Conservation (phyloP, 2,888 invertebrate species). For the Tipula lateralis region DNA sequence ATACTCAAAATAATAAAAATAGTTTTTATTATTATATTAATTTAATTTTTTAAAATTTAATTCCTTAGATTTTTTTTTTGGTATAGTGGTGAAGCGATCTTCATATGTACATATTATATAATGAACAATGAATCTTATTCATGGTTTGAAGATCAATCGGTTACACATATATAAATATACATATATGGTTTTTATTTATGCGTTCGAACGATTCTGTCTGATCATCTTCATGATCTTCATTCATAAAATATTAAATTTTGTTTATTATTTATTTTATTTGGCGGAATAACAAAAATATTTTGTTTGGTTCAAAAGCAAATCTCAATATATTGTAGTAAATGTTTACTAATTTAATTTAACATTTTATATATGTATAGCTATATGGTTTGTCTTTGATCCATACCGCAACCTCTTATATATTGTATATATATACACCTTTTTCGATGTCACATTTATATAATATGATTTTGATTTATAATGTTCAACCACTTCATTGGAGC, state of each 20-base stretch:
- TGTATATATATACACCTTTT: background rate
- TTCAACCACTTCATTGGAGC: background rate
- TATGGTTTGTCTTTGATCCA: background rate
- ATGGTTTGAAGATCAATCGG: slow-evolving; percentile 11
- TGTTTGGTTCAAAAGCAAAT: background rate
- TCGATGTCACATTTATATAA: background rate
- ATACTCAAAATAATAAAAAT: background rate
- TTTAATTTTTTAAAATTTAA: background rate
- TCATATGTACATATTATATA: background rate
- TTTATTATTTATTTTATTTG: slow-evolving; percentile 12
- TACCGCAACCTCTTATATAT: background rate
- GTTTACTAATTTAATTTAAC: slow-evolving; percentile 19
- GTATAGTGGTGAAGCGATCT: background rate
- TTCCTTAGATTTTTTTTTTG: background rate
- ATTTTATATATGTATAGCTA: background rate
- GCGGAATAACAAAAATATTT: slow-evolving; percentile 24
- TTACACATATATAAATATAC: background rate
- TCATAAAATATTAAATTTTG: background rate
- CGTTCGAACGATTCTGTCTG: background rate
- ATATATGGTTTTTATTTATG: background rate
- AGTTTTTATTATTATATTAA: slow-evolving; percentile 7
- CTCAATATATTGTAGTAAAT: background rate
- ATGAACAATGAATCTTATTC: background rate
- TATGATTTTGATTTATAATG: background rate
- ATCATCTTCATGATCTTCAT: slow-evolving; percentile 19